Evolutionary conservation across 1,140 invertebrate genomes (phyloP), one percentile per base, ranked within the genome.

Genomic region (Ruditapes philippinarum): DNA sequence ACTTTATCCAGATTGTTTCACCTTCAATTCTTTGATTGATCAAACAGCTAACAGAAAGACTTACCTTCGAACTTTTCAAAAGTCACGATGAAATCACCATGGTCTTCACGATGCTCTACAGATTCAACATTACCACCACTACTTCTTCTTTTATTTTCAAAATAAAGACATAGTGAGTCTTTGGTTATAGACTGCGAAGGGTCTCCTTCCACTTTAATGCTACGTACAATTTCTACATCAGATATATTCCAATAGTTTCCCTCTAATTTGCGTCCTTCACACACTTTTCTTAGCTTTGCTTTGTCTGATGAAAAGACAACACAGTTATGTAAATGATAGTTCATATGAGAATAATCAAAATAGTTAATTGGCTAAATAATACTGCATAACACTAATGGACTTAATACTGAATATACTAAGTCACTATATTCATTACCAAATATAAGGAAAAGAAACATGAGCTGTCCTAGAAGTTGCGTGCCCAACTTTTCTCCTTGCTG

Each of bases 111-210:
- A 49, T 14, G 28, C n/a, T 40, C 42, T 0, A 62, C 54, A 28
- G 31, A 28, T 62, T 62, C 54, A 81, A 81, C 57, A 25, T 81
- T 57, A n/a, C 79, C 79, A 60, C 79, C 79, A 19, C 42, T 3
- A 65, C 57, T 81, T 25, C 57, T 11, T 28, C 33, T 81, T 62
- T 25, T 81, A 36, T 81, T 65, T 65, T 81, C 79, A 65, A 81
- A 81, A 62, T 81, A 81, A 36, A 81, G 79, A 62, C 38, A 45
- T 2, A 81, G 36, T 25, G 57, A 19, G 7, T 81, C 79, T 19
- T 31, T 0, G 1, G 79, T 38, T n/a, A n/a, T n/a, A 0, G 79
- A 38, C 5, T 62, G 14, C 42, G n/a, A 2, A 12, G n/a, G 60
- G 4, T 38, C 2, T 5, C 60, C 79, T 25, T 22, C 62, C 1